These are phyloP conservation scores for Scalopus aquaticus DNA, from an alignment of 2,113 vertebrate species.

Conservation along the genomic window DNA sequence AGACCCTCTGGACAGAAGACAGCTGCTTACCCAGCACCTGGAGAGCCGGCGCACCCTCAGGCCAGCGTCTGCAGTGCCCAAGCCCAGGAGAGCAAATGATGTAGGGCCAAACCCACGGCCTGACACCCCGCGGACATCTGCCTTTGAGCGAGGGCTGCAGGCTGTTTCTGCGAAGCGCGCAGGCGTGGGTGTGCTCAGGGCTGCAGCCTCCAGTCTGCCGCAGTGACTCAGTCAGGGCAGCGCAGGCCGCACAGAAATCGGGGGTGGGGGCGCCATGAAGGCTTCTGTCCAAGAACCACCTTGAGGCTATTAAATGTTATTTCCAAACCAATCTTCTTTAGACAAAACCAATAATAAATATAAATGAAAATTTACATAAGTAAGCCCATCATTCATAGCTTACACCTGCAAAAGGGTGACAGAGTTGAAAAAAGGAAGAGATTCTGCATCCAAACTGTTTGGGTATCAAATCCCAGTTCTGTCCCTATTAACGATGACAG, in stretches of 20 bases:
- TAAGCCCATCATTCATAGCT: neutral
- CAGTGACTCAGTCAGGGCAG: too few species aligned
- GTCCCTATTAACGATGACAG: neutral
- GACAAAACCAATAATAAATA: constrained; percentile 4
- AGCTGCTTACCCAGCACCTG: too few species aligned
- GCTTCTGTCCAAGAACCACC: neutral
- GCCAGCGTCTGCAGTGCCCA: too few species aligned
- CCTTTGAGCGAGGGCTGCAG: too few species aligned
- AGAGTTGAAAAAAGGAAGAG: neutral
- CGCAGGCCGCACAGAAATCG: too few species aligned
- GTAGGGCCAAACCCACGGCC: too few species aligned
- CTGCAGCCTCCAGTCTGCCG: neutral
- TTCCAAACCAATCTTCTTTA: constrained; percentile 48
- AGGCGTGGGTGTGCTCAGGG: neutral
- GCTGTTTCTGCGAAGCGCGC: too few species aligned
- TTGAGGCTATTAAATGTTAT: constrained; percentile 21
- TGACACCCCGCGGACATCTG: neutral
- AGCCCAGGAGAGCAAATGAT: too few species aligned
- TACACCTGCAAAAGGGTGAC: neutral
- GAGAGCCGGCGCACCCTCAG: too few species aligned
- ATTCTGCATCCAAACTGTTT: neutral
- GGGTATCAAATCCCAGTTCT: constrained; percentile 14
- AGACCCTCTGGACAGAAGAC: too few species aligned
- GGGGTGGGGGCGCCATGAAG: neutral
- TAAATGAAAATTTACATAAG: neutral